Evolutionary conservation across 2,888 invertebrate genomes (phyloP).

Genomic region (Nomada fabriciana): DNA sequence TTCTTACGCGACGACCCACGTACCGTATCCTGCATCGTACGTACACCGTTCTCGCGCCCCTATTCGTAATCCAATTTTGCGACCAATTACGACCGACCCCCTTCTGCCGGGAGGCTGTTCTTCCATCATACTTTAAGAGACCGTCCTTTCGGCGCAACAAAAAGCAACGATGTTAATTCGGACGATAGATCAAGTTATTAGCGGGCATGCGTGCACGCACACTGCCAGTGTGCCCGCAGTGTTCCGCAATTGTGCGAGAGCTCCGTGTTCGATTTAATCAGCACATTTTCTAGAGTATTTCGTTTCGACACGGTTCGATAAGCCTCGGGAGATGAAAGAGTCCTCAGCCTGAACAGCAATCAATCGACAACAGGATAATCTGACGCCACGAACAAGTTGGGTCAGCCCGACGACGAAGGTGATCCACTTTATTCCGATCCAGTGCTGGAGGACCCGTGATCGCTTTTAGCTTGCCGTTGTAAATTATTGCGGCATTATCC

Average conservation of each 20-base stretch:
- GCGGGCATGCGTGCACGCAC: neutral
- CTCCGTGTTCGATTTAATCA: slow-evolving; percentile 28
- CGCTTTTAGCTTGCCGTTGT: neutral
- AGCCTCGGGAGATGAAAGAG: slow-evolving; percentile 38
- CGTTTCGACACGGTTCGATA: slow-evolving; percentile 28
- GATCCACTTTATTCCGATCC: slow-evolving; percentile 61
- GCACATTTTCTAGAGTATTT: slow-evolving; percentile 27
- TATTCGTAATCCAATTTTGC: slow-evolving; percentile 63
- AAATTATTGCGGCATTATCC: slow-evolving; percentile 16
- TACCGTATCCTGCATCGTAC: neutral
- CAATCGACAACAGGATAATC: slow-evolving; percentile 48
- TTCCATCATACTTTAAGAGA: neutral
- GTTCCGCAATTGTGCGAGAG: slow-evolving; percentile 24
- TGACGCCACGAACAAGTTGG: slow-evolving; percentile 20
- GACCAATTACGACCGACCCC: slow-evolving; percentile 60
- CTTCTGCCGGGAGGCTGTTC: slow-evolving; percentile 46
- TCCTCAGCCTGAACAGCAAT: slow-evolving; percentile 20
- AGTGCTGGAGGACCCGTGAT: slow-evolving; percentile 12
- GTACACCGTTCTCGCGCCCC: slow-evolving; percentile 25
- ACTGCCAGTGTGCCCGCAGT: neutral
- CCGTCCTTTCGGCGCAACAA: neutral
- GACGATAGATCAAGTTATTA: slow-evolving; percentile 26
- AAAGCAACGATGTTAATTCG: neutral
- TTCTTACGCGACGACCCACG: slow-evolving; percentile 31
- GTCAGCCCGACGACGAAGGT: slow-evolving; percentile 49